These are phyloP conservation scores for Tortrix viridana DNA, from an alignment of 2,888 invertebrate genomes.

Conservation along the genomic window DNA sequence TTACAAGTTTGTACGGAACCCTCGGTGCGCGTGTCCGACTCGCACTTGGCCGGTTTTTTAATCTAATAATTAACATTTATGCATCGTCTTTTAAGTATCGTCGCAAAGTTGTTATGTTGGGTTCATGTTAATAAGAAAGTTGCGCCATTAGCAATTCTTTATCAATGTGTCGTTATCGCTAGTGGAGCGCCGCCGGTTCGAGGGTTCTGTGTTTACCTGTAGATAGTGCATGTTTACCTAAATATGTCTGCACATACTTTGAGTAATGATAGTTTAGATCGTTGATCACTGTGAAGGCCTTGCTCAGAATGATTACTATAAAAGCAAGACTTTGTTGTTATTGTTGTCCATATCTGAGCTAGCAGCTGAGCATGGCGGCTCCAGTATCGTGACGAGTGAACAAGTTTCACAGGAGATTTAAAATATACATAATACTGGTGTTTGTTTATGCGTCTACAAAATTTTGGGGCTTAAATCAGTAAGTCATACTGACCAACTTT, in stretches of 20 bases:
- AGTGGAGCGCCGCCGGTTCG: conserved; percentile 43
- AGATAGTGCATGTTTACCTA: conserved; percentile 45
- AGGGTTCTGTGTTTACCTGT: conserved; percentile 46
- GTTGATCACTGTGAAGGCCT: conserved; percentile 9
- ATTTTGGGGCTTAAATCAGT: no score
- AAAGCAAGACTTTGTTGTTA: background rate
- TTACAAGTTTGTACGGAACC: no score
- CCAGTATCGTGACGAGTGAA: no score
- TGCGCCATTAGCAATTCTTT: conserved; percentile 49
- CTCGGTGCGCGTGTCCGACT: no score
- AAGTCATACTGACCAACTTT: no score
- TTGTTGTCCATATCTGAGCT: no score
- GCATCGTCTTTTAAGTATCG: background rate
- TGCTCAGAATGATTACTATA: no score
- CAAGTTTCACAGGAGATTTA: no score
- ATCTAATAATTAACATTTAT: background rate
- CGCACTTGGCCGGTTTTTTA: no score
- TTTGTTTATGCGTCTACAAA: no score
- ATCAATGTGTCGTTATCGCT: conserved; percentile 52
- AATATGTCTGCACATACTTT: conserved; percentile 1
- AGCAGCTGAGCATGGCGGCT: no score
- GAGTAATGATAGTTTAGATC: conserved; percentile 19
- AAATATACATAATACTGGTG: no score
- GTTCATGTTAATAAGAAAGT: conserved; percentile 37
- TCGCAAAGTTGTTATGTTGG: background rate